Percentiles rank a stretch among this genome's conserved stretches.
Evolutionary conservation across 2,113 vertebrate genomes (phyloP).

Genomic region (Hirundichthys speculiger): DNA sequence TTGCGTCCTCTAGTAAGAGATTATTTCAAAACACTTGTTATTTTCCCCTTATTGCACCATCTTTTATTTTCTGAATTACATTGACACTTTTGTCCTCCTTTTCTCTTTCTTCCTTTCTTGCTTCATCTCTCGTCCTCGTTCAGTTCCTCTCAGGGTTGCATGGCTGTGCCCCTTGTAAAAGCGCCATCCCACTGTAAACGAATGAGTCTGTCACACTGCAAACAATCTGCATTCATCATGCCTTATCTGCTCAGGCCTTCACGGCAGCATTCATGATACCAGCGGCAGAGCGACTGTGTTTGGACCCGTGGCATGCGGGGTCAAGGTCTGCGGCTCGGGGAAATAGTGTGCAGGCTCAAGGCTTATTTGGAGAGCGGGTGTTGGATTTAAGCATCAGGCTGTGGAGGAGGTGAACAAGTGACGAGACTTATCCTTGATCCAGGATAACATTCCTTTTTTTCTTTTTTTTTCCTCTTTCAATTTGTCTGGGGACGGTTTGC

Average conservation of each 20-base stretch:
- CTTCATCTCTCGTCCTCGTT: conserved; percentile 7
- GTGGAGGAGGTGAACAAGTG: conserved; percentile 42
- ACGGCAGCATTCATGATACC: conserved; percentile 54
- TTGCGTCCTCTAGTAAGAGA: conserved; percentile 6
- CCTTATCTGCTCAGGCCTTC: conserved; percentile 73
- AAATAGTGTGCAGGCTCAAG: conserved; percentile 57
- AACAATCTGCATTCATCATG: conserved; percentile 85
- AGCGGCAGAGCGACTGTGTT: conserved; percentile 51
- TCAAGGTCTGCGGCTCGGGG: conserved; percentile 71
- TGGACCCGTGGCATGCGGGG: conserved; percentile 52
- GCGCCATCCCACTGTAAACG: conserved; percentile 70
- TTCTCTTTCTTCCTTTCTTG: conserved; percentile 3
- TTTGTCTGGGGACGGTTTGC: conserved; percentile 49
- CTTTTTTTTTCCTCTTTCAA: background rate
- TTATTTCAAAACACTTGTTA: conserved; percentile 13
- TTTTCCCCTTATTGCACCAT: background rate
- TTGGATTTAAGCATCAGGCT: conserved; percentile 65
- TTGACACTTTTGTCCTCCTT: background rate
- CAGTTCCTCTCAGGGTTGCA: conserved; percentile 38
- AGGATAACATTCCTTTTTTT: conserved; percentile 36
- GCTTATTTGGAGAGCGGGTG: conserved; percentile 65
- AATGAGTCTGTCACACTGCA: conserved; percentile 77
- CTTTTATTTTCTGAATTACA: background rate
- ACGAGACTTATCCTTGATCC: conserved; percentile 63
- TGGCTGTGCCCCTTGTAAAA: conserved; percentile 40